phyloP scores from a whole-genome alignment of 2,797 vertebrate species.

The Chelidonichthys spinosus region DNA sequence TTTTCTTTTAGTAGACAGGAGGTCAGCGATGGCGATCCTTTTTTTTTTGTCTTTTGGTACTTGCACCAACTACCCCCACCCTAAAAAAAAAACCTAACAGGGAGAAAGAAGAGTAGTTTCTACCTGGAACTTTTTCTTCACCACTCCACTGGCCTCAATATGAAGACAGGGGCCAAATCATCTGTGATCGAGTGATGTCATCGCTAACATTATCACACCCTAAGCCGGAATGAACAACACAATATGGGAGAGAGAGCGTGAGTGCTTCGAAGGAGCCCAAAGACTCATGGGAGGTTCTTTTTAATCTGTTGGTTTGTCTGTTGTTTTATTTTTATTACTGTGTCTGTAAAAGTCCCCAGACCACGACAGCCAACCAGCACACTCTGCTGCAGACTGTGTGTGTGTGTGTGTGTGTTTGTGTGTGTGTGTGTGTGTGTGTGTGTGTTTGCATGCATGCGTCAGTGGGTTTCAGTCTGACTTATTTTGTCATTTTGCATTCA shows the following conservation, averaged over 20 bases:
- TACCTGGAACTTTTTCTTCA: constrained; percentile 14
- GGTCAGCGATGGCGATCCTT: constrained; percentile 12
- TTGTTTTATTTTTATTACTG: constrained; percentile 12
- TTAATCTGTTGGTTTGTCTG: neutral
- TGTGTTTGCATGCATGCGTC: constrained; percentile 22
- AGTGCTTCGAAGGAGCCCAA: constrained; percentile 52
- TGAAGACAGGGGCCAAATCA: constrained; percentile 29
- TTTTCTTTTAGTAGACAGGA: neutral
- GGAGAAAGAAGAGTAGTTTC: constrained; percentile 1
- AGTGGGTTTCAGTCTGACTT: neutral
- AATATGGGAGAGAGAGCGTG: constrained; percentile 7
- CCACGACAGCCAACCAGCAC: constrained; percentile 42
- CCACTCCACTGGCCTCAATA: constrained; percentile 42
- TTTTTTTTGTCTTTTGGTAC: constrained; percentile 22
- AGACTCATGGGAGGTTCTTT: constrained; percentile 53
- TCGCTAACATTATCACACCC: constrained; percentile 5
- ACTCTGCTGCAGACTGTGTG: constrained; percentile 39
- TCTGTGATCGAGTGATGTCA: constrained; percentile 42
- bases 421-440: neutral
- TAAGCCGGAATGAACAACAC: constrained; percentile 9
- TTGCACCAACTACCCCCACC: constrained; percentile 4
- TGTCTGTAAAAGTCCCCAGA: constrained; percentile 7
- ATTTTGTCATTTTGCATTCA: constrained; percentile 44
- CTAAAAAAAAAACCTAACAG: constrained; percentile 4
- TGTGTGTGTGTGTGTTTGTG: constrained; percentile 14